Evolutionary conservation across 2,888 invertebrate genomes (phyloP), one percentile per base, ranked within the genome.

Genomic region (Apodemia mormo): DNA sequence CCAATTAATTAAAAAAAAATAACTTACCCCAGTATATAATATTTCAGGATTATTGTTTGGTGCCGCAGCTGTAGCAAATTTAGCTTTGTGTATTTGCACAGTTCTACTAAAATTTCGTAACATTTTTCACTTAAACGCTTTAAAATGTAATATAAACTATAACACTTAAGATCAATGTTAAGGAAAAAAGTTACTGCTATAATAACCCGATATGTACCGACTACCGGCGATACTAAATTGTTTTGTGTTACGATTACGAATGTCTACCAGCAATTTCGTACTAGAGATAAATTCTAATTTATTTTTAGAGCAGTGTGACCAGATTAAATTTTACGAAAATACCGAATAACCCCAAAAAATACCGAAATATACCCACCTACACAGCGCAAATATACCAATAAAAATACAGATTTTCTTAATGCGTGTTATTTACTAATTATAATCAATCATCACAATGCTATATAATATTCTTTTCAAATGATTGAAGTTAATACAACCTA

Each of bases 11-110:
- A 49, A 33, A 33, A 33, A 33, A 33, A 5, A 5, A 5, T 49
- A 6, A 85, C 88, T 81, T 84, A 93, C 97, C 78, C 97, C 97
- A 14, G 96, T 96, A 81, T 97, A 97, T n/a, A 96, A 88, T 75
- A 97, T 93, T 76, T 96, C 95, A 1, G 97, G 97, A 76, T 94
- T 94, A 2, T 90, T 94, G 73, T 95, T 94, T 0, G 96, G 96
- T 65, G 95, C 83, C 4, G 96, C 95, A 65, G 95, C 82, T 2
- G 95, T 89, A 0, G 95, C 90, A 77, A 92, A 95, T 70, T 89
- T 91, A 37, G 93, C 94, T 77, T 90, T 93, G 78, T 87, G 89
- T 43, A 78, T 72, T 65, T 80, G 79, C 66, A 85, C 76, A 52
- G 83, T 70, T 90, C 90, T 87, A 71, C 79, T 78, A n/a, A 90